Conservation (phyloP, 1,140 invertebrate species). For the Papilio helenus region DNA sequence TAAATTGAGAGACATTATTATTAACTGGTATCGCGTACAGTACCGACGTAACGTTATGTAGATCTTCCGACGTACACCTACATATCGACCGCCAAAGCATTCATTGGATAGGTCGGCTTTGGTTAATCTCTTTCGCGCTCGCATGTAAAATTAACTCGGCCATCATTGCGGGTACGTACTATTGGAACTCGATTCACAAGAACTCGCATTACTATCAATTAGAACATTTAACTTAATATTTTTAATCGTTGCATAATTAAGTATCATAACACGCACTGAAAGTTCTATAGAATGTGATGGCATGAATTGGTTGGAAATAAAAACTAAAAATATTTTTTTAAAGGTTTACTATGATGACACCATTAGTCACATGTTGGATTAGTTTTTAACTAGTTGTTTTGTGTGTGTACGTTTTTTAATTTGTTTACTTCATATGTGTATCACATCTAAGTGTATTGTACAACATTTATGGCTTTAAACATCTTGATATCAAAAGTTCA, state of each 20-base stretch:
- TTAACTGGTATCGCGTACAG: background rate
- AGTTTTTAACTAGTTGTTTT: no score
- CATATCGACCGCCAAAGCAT: slow-evolving; percentile 51
- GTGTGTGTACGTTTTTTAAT: no score
- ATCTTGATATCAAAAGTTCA: slow-evolving; percentile 16
- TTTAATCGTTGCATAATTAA: background rate
- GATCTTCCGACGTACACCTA: slow-evolving; percentile 41
- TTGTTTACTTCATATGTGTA: no score
- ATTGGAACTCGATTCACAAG: slow-evolving; percentile 41
- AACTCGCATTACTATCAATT: background rate
- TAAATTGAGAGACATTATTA: background rate
- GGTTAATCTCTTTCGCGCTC: slow-evolving; percentile 76
- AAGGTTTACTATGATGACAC: no score
- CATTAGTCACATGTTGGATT: no score
- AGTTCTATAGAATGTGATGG: background rate
- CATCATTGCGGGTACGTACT: slow-evolving; percentile 49
- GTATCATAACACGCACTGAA: background rate
- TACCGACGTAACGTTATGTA: slow-evolving; percentile 21
- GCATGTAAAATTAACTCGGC: slow-evolving; percentile 76
- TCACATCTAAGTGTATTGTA: background rate
- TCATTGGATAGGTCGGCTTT: slow-evolving; percentile 52
- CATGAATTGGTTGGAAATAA: no score
- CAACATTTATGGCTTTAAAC: background rate
- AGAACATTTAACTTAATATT: background rate
- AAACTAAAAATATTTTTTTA: no score